Percentiles rank a stretch among this genome's conserved stretches.
Conservation (phyloP, 2,888 invertebrate species). For the Mactromeris polynyma region DNA sequence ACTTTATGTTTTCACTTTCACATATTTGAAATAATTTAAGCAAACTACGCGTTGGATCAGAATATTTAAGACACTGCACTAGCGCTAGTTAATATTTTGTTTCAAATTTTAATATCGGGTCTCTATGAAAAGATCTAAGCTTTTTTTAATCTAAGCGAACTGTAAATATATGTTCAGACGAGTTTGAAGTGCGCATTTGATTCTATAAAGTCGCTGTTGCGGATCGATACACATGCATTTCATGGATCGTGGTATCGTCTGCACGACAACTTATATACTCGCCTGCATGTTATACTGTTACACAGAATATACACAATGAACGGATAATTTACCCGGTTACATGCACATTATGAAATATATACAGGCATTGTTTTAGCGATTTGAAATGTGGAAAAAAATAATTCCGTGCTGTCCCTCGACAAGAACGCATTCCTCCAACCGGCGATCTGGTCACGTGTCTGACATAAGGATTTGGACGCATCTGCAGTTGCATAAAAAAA, state of each 20-base stretch:
- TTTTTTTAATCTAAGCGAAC: not conserved
- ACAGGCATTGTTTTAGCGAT: not conserved
- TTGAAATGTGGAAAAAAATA: not conserved
- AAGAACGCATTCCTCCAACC: not conserved
- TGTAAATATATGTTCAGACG: slow-evolving; percentile 1
- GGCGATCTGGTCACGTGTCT: not conserved
- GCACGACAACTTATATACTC: slow-evolving; percentile 4
- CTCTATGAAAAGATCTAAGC: not conserved
- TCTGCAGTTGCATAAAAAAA: too few species aligned
- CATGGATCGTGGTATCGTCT: slow-evolving; percentile 7
- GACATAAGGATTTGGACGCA: too few species aligned
- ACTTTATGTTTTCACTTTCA: slow-evolving; percentile 11
- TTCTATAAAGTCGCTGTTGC: not conserved
- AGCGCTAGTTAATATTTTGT: not conserved
- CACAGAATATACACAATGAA: not conserved
- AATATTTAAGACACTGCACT: not conserved
- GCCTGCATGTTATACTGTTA: not conserved
- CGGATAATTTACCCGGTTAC: not conserved
- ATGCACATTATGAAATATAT: not conserved
- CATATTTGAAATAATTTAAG: not conserved
- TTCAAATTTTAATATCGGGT: not conserved
- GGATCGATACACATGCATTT: slow-evolving; percentile 19
- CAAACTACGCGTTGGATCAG: not conserved
- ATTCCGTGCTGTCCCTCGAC: not conserved
- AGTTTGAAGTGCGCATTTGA: not conserved